These are phyloP conservation scores for Drepana falcataria DNA, from an alignment of 2,888 invertebrate species.

Conservation along the genomic window DNA sequence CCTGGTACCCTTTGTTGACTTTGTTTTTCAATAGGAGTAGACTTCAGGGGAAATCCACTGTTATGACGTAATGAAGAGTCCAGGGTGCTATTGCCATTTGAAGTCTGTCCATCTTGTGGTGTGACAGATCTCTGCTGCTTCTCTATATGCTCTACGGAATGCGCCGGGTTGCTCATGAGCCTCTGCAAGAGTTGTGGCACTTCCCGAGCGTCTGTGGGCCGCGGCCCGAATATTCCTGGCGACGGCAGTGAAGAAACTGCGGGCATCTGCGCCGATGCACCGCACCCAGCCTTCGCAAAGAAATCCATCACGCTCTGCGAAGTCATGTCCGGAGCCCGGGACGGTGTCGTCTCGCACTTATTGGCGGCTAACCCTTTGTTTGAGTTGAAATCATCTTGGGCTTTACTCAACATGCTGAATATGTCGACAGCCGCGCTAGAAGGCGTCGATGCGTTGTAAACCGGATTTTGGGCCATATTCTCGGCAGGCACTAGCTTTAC, in stretches of 20 bases:
- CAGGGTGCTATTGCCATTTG: slow-evolving; percentile 56
- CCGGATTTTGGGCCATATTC: slow-evolving; percentile 56
- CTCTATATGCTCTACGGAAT: slow-evolving; percentile 92
- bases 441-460: slow-evolving; percentile 52
- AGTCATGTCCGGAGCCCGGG: slow-evolving; percentile 83
- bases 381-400: slow-evolving; percentile 91
- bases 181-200: slow-evolving; percentile 84
- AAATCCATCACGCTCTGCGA: slow-evolving; percentile 93
- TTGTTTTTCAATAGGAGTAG: slow-evolving; percentile 63
- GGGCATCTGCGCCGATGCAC: slow-evolving; percentile 74
- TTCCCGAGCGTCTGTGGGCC: slow-evolving; percentile 75
- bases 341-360: slow-evolving; percentile 59
- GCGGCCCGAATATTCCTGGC: slow-evolving; percentile 67
- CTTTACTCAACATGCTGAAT: slow-evolving; percentile 92
- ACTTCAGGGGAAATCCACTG: slow-evolving; percentile 58
- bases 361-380: slow-evolving; percentile 61
- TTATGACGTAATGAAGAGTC: slow-evolving; percentile 51
- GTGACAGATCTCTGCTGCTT: slow-evolving; percentile 89
- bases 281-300: slow-evolving; percentile 86
- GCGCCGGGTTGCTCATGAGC: slow-evolving; percentile 90
- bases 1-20: slow-evolving; percentile 56
- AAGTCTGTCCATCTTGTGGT: slow-evolving; percentile 77
- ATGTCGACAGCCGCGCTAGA: slow-evolving; percentile 81
- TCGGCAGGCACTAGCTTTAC: slow-evolving; percentile 58
- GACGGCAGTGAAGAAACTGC: slow-evolving; percentile 71